phyloP scores from a whole-genome alignment of 1,140 invertebrate species.

The Cydia strobilella region DNA sequence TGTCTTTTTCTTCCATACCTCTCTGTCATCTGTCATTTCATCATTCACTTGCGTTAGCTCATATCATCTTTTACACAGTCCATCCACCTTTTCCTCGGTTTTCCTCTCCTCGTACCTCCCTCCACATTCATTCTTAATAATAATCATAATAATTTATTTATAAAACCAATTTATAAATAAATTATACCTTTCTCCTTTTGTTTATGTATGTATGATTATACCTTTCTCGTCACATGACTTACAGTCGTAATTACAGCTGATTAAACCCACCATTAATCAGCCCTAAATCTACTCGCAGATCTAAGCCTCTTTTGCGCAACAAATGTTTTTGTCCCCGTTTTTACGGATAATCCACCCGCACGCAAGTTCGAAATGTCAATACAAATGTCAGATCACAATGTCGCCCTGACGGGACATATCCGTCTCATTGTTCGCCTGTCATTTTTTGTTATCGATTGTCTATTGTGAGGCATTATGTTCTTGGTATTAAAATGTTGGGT shows the following conservation, averaged over 20 bases:
- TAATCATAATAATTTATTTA: no score
- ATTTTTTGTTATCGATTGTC: conserved; percentile 20
- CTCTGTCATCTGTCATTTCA: no score
- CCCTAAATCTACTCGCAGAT: neutral
- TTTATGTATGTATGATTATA: no score
- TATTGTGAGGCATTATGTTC: conserved; percentile 26
- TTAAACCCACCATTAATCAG: neutral
- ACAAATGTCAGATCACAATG: conserved; percentile 31
- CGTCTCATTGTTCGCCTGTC: conserved; percentile 24
- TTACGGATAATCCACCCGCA: conserved; percentile 12
- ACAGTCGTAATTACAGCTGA: neutral
- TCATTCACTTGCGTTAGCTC: no score
- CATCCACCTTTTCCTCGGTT: no score
- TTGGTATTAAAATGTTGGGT: neutral
- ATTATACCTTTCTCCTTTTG: no score
- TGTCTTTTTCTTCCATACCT: no score
- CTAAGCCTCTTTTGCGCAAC: conserved; percentile 6
- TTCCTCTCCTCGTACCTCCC: no score
- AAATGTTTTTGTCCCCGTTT: neutral
- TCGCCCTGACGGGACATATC: conserved; percentile 25
- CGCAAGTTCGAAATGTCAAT: conserved; percentile 26
- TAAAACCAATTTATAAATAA: no score
- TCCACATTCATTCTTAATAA: no score
- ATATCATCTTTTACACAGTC: no score
- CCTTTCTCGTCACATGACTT: no score